phyloP scores from a whole-genome alignment of 2,113 vertebrate genomes.

The Peromyscus polionotus region DNA sequence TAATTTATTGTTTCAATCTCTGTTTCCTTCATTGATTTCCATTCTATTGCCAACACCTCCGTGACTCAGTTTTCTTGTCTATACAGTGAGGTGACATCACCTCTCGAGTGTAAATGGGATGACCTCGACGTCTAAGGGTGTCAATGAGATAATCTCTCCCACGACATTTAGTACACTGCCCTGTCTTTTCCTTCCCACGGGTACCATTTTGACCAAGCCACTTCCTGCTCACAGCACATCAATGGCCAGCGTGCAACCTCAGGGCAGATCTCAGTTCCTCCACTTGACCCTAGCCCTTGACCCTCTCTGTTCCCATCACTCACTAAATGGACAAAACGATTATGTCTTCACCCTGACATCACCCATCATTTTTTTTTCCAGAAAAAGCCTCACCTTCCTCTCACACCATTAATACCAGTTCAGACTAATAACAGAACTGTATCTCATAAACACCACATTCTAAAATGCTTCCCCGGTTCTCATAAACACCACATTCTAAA shows the following conservation, averaged over 20 bases:
- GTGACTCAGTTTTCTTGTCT: slow-evolving; percentile 13
- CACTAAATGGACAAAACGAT: background rate
- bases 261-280: background rate
- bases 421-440: slow-evolving; percentile 20
- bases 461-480: too few relatives aligned
- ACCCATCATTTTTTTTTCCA: background rate
- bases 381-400: background rate
- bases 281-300: background rate
- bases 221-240: background rate
- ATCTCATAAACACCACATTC: background rate
- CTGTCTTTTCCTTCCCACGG: background rate
- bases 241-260: background rate
- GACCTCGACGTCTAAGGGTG: background rate
- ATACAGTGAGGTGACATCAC: background rate
- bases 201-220: background rate
- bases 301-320: background rate
- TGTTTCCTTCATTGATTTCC: slow-evolving; percentile 31
- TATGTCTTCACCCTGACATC: background rate
- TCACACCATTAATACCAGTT: background rate
- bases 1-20: slow-evolving; percentile 51
- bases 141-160: background rate
- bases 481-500: background rate
- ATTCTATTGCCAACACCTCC: slow-evolving; percentile 26
- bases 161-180: background rate
- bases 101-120: background rate